Base-by-base conservation (phyloP, 37 sponge, comb jelly and placozoan species). In the Beroe ovata region DNA sequence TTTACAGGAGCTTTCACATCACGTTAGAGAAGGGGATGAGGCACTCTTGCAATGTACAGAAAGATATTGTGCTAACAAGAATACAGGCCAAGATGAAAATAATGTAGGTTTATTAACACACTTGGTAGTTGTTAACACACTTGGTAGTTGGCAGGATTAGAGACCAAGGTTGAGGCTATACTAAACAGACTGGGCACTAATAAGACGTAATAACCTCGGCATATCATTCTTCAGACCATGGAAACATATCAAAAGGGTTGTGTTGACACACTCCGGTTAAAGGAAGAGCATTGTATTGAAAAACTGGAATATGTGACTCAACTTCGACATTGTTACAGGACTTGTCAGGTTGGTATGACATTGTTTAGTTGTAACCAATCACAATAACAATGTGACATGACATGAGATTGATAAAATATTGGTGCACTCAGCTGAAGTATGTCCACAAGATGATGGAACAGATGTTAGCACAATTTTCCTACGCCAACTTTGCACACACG, bases 381-480 rank as follows among this genome's bases (percentile, higher is more conserved):
- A n/a, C n/a, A n/a, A n/a, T n/a, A n/a, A n/a, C n/a, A n/a, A n/a
- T n/a, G n/a, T n/a, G n/a, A n/a, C n/a, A n/a, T n/a, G n/a, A n/a
- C n/a, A n/a, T n/a, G n/a, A n/a, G n/a, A n/a, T n/a, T n/a, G n/a
- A n/a, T n/a, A n/a, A n/a, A n/a, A n/a, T n/a, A n/a, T n/a, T n/a
- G n/a, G n/a, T n/a, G n/a, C n/a, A n/a, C 25, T 8, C 54, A 77
- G 84, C 28, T 77, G 84, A 39, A 77, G 84, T 77, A 39, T 35
- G 84, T 77, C 4, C 84, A 77, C 16, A 39, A 42, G 58, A 77
- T 77, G 84, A 20, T 77, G 58, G 84, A 77, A 25, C 84, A 77
- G 54, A 77, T 77, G 84, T 25, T 77, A 25, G 84, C 84, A 1
- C 84, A 77, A 58, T 77, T 77, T 35, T 77, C 84, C 39, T 77